Evolutionary conservation across 2,113 vertebrate species (phyloP), one percentile per base, ranked within the genome.

Genomic region (Apodemus speciosus): DNA sequence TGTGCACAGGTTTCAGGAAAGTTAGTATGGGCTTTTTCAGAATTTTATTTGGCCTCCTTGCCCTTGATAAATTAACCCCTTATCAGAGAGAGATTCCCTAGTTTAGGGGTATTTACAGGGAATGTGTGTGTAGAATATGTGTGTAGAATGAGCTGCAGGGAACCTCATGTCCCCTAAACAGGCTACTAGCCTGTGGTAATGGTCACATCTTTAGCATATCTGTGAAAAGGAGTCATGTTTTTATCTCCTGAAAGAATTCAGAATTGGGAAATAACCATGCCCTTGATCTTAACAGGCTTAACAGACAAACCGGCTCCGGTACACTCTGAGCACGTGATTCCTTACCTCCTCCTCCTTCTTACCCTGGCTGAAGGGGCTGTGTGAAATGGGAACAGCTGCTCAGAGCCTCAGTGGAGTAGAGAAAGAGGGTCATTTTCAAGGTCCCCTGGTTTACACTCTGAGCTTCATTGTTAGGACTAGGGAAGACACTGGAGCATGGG

Each of bases 231-330:
- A 97, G 96, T 66, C 46, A 51, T 71, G 8, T 92, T 75, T 88
- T 94, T 91, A 84, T 73, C 51, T 51, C 76, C 30, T 85, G 80
- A 96, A 77, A 87, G 71, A 95, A 88, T 92, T 95, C 53, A 68
- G 38, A 94, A 72, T 89, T 95, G 84, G 71, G 85, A 96, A 97
- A 87, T 89, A 72, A 53, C 89, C 80, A 21, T 93, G 87, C 88
- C 84, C 89, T 97, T 87, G 79, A 84, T 95, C 73, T 92, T 72
- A 13, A 16, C 62, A 46, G 76, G 72, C 69, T 95, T 79, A 93
- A 60, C 64, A 84, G 60, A 71, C 25, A 15, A 9, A 21, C 18
- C 46, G 77, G 15, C 84, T 43, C n/a, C 14, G 53, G 85, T 4
- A 3, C 9, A 56, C 16, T 89, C 76, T 86, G 27, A 43, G 49